A percentile compares a stretch with the other conserved stretches of the same genome.
Conservation (phyloP, 2,888 invertebrate species). For the Andrena trimmerana region DNA sequence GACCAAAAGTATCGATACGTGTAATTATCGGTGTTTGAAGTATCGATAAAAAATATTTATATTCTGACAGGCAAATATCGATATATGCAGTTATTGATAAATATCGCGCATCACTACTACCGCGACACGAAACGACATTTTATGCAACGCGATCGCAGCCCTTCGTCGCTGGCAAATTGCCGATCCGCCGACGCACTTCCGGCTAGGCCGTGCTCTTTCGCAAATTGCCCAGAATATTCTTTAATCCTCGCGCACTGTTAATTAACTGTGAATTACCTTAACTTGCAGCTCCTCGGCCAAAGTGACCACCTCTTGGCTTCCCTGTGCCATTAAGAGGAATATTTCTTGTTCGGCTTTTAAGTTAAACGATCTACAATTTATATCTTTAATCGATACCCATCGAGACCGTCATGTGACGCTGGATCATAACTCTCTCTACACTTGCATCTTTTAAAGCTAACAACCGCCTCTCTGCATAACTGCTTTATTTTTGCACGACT, state of each 20-base stretch:
- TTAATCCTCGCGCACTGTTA: constrained; percentile 43
- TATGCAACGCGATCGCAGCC: constrained; percentile 14
- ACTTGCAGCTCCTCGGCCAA: not conserved
- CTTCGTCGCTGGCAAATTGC: constrained; percentile 26
- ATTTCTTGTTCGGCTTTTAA: not conserved
- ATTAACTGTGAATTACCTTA: constrained; percentile 47
- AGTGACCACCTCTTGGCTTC: not conserved
- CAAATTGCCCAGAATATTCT: constrained; percentile 50
- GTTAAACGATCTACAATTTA: not conserved
- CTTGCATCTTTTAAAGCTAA: not conserved
- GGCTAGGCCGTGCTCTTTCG: constrained; percentile 25
- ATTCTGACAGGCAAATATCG: no score
- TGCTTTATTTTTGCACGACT: not conserved
- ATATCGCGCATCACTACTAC: no score
- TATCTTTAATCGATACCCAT: not conserved
- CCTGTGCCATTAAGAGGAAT: not conserved
- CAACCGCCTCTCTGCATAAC: not conserved
- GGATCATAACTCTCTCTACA: no score
- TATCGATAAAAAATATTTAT: no score
- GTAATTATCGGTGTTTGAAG: no score
- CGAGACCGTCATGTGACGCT: no score
- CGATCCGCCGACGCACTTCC: constrained; percentile 40
- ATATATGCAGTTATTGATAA: no score
- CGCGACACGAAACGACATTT: not conserved
- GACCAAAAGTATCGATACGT: no score